Percentiles rank a stretch among this genome's conserved stretches.
phyloP scores from a whole-genome alignment of 2,888 invertebrate genomes.

The Mantis religiosa region DNA sequence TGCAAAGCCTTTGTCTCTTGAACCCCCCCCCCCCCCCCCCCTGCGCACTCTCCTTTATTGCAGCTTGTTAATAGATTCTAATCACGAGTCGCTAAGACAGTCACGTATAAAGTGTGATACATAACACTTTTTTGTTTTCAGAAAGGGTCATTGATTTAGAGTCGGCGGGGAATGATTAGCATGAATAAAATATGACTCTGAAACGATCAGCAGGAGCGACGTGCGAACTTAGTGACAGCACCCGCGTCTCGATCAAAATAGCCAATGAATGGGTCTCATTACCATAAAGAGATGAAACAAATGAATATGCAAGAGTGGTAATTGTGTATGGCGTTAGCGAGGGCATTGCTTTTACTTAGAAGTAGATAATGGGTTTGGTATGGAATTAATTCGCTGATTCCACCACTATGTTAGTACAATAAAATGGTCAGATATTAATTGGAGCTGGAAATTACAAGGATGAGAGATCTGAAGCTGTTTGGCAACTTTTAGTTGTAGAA shows the following conservation, averaged over 20 bases:
- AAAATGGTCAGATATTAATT: too few relatives aligned
- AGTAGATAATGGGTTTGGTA: too few relatives aligned
- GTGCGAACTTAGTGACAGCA: background rate
- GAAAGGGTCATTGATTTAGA: background rate
- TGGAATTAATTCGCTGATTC: too few relatives aligned
- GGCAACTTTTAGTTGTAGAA: too few relatives aligned
- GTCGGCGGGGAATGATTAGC: background rate
- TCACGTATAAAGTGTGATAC: background rate
- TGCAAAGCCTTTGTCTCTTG: too few relatives aligned
- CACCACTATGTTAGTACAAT: too few relatives aligned
- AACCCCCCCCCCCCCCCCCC: too few relatives aligned
- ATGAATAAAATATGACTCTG: background rate
- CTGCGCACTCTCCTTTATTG: too few relatives aligned
- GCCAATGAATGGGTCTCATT: background rate
- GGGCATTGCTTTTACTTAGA: too few relatives aligned
- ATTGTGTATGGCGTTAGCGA: too few relatives aligned
- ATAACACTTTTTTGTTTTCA: background rate
- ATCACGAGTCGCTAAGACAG: background rate
- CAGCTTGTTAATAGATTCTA: background rate
- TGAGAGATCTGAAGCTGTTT: too few relatives aligned
- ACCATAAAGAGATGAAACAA: background rate
- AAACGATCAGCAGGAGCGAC: background rate
- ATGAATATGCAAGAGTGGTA: background rate
- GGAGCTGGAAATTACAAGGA: too few relatives aligned
- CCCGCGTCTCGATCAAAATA: background rate